Conservation (phyloP, 2,113 vertebrate genomes). For the Natator depressus region DNA sequence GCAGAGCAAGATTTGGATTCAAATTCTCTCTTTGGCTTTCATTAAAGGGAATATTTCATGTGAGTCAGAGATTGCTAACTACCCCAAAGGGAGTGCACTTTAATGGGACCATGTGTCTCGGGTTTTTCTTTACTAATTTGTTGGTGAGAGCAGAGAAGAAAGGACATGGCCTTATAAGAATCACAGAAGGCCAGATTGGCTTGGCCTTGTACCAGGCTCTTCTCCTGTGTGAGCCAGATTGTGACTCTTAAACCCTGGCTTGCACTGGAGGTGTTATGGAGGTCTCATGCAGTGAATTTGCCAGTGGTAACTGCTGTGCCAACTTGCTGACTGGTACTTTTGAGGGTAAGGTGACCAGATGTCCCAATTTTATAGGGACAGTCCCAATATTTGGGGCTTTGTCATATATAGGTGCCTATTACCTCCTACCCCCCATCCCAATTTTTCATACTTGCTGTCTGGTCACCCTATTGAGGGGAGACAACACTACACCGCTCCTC, state of each 20-base stretch:
- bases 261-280: background rate
- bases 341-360: background rate
- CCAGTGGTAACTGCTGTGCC: background rate
- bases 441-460: too few relatives aligned
- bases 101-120: too few relatives aligned
- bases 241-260: too few relatives aligned
- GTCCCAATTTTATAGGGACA: too few relatives aligned
- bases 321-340: fast-evolving
- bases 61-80: background rate
- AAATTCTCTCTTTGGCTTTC: background rate
- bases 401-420: too few relatives aligned
- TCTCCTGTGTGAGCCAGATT: background rate
- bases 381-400: too few relatives aligned
- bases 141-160: background rate
- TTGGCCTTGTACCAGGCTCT: background rate
- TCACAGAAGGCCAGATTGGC: background rate
- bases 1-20: background rate
- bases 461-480: background rate
- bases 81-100: too few relatives aligned
- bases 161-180: background rate
- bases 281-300: background rate
- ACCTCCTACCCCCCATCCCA: too few relatives aligned
- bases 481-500: background rate
- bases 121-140: background rate
- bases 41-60: background rate